phyloP scores from a whole-genome alignment of 2,113 vertebrate genomes.

The Sterna hirundo region DNA sequence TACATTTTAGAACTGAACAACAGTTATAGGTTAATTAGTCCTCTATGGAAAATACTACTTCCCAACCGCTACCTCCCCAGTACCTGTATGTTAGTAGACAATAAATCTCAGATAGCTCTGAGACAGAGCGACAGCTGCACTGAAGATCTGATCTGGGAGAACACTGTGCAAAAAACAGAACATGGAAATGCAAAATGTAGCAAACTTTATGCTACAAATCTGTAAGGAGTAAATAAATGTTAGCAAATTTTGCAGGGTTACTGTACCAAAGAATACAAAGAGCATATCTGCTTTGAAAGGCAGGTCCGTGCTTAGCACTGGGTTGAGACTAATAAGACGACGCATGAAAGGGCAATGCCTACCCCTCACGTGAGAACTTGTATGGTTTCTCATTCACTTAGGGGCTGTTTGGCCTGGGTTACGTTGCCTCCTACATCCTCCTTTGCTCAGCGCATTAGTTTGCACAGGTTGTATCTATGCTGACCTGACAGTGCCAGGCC shows the following conservation, averaged over 20 bases:
- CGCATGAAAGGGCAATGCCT: not conserved
- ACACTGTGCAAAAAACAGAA: not conserved
- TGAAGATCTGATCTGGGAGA: not conserved
- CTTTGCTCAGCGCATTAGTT: not conserved
- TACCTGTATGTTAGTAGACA: not conserved
- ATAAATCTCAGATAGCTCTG: not conserved
- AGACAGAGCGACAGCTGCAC: not conserved
- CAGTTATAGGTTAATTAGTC: not conserved
- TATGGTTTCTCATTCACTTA: not conserved
- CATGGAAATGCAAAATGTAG: not conserved
- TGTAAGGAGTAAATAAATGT: not conserved
- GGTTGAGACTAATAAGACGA: fast-evolving
- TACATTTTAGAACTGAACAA: not conserved
- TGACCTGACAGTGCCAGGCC: not conserved
- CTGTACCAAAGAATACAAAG: not conserved
- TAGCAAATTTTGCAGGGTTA: not conserved
- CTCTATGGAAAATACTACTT: not conserved
- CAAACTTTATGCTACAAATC: not conserved
- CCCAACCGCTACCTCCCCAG: not conserved
- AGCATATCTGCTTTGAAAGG: not conserved
- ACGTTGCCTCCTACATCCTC: not conserved
- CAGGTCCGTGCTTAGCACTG: not conserved
- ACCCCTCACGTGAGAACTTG: not conserved
- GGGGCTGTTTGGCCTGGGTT: not conserved
- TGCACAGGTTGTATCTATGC: not conserved